Conservation (phyloP, 2,113 vertebrate species). For the Hylia prasina region DNA sequence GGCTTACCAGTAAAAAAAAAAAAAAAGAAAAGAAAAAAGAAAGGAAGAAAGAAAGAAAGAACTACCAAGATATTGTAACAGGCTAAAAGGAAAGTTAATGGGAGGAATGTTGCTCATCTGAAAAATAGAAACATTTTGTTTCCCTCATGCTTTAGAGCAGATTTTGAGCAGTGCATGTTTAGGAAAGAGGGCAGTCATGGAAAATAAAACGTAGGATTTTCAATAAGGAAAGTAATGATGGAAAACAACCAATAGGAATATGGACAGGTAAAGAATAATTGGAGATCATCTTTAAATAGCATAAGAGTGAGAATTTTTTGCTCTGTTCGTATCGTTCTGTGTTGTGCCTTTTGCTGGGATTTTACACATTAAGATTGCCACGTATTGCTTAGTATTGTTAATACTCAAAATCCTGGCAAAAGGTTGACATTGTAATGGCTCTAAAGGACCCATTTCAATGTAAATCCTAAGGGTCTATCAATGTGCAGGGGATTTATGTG, state of each 20-base stretch:
- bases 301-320: not conserved
- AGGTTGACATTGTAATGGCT: slow-evolving; percentile 61
- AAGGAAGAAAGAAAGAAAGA: no score
- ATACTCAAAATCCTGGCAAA: slow-evolving; percentile 41
- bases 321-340: not conserved
- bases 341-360: slow-evolving; percentile 55
- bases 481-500: slow-evolving; percentile 54
- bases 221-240: not conserved
- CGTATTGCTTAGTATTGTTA: slow-evolving; percentile 69
- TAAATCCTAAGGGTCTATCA: slow-evolving; percentile 65
- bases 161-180: not conserved
- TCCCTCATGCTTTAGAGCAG: not conserved
- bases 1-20: not conserved
- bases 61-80: not conserved
- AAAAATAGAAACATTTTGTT: not conserved
- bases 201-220: not conserved
- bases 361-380: slow-evolving; percentile 59
- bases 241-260: not conserved
- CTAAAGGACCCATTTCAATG: slow-evolving; percentile 60
- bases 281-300: slow-evolving; percentile 17
- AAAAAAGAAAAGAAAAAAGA: not conserved
- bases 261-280: not conserved
- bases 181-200: not conserved
- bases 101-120: not conserved
- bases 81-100: not conserved